Evolutionary conservation across 2,888 invertebrate genomes (phyloP).

Genomic region (Idaea aversata): DNA sequence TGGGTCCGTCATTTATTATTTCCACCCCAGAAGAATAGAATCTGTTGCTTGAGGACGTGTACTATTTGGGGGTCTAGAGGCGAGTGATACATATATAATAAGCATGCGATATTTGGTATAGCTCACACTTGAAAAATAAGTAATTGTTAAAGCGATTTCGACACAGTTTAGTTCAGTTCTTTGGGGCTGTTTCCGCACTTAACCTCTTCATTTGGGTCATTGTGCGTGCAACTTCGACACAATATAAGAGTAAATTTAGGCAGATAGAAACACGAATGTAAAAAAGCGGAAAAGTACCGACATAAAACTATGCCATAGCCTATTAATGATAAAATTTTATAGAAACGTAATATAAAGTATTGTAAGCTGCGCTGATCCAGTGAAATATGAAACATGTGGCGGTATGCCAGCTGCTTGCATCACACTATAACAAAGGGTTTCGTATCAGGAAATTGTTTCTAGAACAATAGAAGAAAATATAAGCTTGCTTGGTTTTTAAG

Average conservation of each 20-base stretch:
- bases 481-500: constrained; percentile 46
- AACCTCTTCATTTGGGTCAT: no score
- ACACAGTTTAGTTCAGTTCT: no score
- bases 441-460: constrained; percentile 71
- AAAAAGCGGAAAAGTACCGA: not conserved
- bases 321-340: constrained; percentile 19
- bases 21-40: no score
- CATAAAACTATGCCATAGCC: not conserved
- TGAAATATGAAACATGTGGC: constrained; percentile 76
- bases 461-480: constrained; percentile 67
- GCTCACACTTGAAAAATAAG: no score
- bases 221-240: no score
- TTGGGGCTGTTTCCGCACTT: no score
- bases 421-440: constrained; percentile 71
- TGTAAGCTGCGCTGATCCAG: constrained; percentile 67
- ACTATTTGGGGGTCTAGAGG: not conserved
- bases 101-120: no score
- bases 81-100: not conserved
- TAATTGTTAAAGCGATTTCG: no score
- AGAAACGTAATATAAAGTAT: constrained; percentile 51
- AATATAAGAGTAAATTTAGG: not conserved
- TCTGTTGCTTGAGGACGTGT: not conserved
- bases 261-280: not conserved
- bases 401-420: constrained; percentile 68
- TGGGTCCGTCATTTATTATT: not conserved